Evolutionary conservation across 2,888 invertebrate species (phyloP).

Genomic region (Scaptomyza caliginosa): DNA sequence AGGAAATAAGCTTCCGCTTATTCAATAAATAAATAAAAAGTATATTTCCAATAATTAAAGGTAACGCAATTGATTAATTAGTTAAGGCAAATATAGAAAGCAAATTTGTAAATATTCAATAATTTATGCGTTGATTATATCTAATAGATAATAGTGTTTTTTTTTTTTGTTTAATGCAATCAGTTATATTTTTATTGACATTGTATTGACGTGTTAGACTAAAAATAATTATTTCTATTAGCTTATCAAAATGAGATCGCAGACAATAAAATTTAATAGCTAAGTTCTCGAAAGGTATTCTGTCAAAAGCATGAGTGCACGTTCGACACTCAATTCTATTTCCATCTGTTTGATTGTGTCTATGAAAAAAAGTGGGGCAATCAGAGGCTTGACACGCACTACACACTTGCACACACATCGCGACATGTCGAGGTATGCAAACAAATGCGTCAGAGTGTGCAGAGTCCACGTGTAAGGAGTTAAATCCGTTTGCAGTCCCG

Average conservation of each 20-base stretch:
- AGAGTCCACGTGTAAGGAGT: slow-evolving; percentile 63
- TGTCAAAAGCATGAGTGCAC: slow-evolving; percentile 28
- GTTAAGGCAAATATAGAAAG: not conserved
- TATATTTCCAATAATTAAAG: not conserved
- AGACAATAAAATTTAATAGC: not conserved
- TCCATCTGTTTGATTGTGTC: slow-evolving; percentile 55
- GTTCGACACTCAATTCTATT: slow-evolving; percentile 62
- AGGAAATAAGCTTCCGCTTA: not conserved
- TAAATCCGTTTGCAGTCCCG: slow-evolving; percentile 32
- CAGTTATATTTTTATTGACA: not conserved
- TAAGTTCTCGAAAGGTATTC: not conserved
- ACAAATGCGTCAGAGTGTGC: slow-evolving; percentile 29
- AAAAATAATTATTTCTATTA: not conserved
- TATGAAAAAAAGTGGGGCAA: slow-evolving; percentile 62
- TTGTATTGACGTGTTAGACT: not conserved
- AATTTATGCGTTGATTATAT: not conserved
- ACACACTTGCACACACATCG: not conserved
- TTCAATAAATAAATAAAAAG: not conserved
- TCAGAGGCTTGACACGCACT: slow-evolving; percentile 55
- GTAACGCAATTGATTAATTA: not conserved
- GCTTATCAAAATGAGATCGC: not conserved
- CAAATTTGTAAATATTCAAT: not conserved
- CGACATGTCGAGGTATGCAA: slow-evolving; percentile 31
- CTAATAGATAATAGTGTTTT: not conserved
- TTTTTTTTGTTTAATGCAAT: not conserved